These are phyloP conservation scores for Panopea generosa DNA, from an alignment of 2,888 invertebrate species.

Conservation along the genomic window DNA sequence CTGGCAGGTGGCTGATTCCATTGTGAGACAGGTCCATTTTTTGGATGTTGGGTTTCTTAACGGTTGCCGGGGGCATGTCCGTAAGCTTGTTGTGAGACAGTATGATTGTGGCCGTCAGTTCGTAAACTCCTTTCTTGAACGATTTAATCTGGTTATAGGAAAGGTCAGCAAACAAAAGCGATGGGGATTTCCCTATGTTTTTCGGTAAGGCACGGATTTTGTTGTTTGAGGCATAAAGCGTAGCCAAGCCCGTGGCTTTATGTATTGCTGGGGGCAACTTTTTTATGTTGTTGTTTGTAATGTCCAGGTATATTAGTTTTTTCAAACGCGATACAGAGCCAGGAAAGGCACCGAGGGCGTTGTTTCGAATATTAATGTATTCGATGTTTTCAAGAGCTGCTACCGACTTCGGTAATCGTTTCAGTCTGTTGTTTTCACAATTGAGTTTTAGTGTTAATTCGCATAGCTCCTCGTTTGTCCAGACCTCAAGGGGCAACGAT, in stretches of 20 bases:
- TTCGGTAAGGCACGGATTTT: conserved; percentile 81
- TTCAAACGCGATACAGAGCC: conserved; percentile 77
- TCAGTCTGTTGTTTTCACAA: conserved; percentile 82
- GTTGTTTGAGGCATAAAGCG: conserved; percentile 78
- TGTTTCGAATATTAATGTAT: conserved; percentile 79
- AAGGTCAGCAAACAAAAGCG: conserved; percentile 78
- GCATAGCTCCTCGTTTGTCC: conserved; percentile 82
- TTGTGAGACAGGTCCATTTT: conserved; percentile 81
- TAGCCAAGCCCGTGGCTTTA: conserved; percentile 76
- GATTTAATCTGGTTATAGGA: conserved; percentile 82
- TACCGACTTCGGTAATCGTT: conserved; percentile 80
- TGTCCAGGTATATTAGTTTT: conserved; percentile 74
- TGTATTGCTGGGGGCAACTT: conserved; percentile 82
- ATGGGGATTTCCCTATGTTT: conserved; percentile 79
- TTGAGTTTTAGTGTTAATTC: conserved; percentile 78
- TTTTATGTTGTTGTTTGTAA: conserved; percentile 81
- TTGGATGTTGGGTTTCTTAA: conserved; percentile 82
- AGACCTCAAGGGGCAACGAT: conserved; percentile 82
- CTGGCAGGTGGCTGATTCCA: conserved; percentile 78
- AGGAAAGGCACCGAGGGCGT: conserved; percentile 76
- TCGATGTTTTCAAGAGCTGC: conserved; percentile 77
- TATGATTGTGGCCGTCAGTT: conserved; percentile 78
- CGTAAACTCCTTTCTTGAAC: conserved; percentile 82
- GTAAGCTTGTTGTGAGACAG: conserved; percentile 81
- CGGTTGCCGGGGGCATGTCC: conserved; percentile 79